Conservation (phyloP, 2,113 vertebrate genomes). For the Atlantisia rogersi region DNA sequence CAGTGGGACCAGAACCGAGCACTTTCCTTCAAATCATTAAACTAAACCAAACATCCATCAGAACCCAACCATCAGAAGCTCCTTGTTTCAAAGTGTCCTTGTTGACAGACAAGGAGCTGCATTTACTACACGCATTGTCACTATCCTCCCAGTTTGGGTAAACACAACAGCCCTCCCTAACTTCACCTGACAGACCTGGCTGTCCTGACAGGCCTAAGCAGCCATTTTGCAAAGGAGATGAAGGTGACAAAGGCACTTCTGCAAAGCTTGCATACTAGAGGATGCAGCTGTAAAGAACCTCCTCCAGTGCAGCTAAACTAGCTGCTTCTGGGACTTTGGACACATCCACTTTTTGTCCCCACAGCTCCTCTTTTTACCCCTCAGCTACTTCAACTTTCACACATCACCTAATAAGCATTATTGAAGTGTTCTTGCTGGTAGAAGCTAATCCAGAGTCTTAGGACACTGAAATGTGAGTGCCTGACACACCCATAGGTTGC, state of each 20-base stretch:
- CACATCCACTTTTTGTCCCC: neutral
- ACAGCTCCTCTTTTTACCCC: neutral
- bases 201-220: neutral
- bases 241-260: neutral
- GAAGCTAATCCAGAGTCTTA: neutral
- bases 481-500: neutral
- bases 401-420: neutral
- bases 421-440: neutral
- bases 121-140: rapidly evolving
- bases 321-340: neutral
- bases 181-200: neutral
- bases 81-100: neutral
- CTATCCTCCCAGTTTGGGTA: neutral
- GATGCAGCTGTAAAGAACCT: neutral
- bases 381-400: neutral
- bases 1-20: neutral
- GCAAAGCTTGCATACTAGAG: neutral
- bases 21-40: neutral
- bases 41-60: neutral
- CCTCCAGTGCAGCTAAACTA: neutral
- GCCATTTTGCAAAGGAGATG: neutral
- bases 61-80: neutral
- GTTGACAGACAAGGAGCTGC: neutral
- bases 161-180: neutral
- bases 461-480: neutral